A percentile compares a stretch with the other conserved stretches of the same genome.
Evolutionary conservation across 2,113 vertebrate species (phyloP).

Genomic region (Calidris pygmaea): DNA sequence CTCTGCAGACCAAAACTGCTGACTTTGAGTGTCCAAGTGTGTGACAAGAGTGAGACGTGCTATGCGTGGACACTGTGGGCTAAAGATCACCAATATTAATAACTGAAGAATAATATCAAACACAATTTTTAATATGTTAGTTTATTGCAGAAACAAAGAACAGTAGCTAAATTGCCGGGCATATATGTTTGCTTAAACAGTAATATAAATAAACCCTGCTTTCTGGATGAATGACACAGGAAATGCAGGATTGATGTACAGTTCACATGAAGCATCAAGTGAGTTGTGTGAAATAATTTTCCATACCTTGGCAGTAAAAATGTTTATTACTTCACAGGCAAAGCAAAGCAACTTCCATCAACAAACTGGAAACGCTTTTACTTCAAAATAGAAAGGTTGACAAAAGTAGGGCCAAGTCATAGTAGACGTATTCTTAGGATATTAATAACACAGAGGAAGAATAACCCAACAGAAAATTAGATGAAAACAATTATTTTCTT

Average conservation of each 20-base stretch:
- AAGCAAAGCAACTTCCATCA: not conserved
- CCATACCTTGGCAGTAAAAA: not conserved
- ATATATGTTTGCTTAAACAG: not conserved
- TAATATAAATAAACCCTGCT: not conserved
- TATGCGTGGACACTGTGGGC: fast-evolving
- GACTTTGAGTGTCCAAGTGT: not conserved
- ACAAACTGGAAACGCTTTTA: not conserved
- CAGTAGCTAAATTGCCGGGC: not conserved
- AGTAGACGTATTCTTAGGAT: not conserved
- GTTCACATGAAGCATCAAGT: not conserved
- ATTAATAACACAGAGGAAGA: not conserved
- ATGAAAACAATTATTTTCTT: not conserved
- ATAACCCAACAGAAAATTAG: not conserved
- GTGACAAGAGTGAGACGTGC: not conserved
- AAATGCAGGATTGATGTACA: not conserved
- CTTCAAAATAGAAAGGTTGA: not conserved
- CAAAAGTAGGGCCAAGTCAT: not conserved
- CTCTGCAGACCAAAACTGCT: not conserved
- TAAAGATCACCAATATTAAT: not conserved
- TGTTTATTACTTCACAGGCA: not conserved
- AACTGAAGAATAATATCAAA: not conserved
- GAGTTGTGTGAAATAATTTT: not conserved
- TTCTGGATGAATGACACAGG: not conserved
- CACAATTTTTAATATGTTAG: fast-evolving
- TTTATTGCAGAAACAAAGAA: not conserved